These are phyloP conservation scores for Nibea coibor DNA, from an alignment of 2,113 vertebrate species.

Conservation along the genomic window DNA sequence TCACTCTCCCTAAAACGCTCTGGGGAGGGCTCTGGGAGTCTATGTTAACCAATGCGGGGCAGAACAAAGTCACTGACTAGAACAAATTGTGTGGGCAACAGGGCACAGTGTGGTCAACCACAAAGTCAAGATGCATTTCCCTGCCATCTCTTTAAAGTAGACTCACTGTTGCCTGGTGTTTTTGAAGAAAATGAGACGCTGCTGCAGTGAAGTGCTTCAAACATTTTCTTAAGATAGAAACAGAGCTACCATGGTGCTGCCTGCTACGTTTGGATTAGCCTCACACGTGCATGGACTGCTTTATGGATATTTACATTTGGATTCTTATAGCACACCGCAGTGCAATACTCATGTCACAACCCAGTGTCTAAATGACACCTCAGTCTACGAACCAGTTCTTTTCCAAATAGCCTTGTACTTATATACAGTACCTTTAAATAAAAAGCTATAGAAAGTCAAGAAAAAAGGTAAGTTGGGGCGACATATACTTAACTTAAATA, in stretches of 20 bases:
- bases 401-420: background rate
- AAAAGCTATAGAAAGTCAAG: background rate
- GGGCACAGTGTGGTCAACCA: constrained; percentile 72
- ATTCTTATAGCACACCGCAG: background rate
- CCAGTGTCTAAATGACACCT: background rate
- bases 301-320: constrained; percentile 10
- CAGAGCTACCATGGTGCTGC: constrained; percentile 12
- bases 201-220: constrained; percentile 21
- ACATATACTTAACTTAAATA: background rate
- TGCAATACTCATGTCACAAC: background rate
- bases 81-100: constrained; percentile 80
- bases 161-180: constrained; percentile 40
- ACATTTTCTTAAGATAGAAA: constrained; percentile 34
- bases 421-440: background rate
- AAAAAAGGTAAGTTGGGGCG: background rate
- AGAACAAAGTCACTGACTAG: constrained; percentile 74
- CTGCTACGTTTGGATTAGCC: constrained; percentile 21
- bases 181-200: constrained; percentile 28
- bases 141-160: constrained; percentile 53
- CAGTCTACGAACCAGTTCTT: background rate
- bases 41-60: constrained; percentile 69
- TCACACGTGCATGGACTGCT: constrained; percentile 16
- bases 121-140: constrained; percentile 72
- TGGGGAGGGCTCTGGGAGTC: constrained; percentile 64
- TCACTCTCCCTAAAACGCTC: constrained; percentile 56